Conservation (phyloP, 1,140 invertebrate genomes). For the Palaemon carinicauda region DNA sequence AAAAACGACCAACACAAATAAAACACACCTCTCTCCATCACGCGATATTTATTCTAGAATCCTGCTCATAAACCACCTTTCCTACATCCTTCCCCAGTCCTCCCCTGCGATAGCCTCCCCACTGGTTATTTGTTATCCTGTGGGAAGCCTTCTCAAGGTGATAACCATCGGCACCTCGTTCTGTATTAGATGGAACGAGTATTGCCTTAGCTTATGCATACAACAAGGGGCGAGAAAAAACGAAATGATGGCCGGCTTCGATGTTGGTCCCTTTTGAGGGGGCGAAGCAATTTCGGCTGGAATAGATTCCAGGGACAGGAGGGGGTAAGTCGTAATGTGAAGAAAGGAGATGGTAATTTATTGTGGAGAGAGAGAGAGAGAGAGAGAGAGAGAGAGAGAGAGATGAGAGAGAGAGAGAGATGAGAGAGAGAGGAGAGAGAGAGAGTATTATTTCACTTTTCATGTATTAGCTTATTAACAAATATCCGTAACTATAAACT, state of each 20-base stretch:
- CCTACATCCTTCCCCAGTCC: too few species aligned
- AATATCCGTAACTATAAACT: too few species aligned
- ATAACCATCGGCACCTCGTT: not conserved
- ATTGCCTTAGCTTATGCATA: conserved; percentile 16
- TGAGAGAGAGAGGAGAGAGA: not conserved
- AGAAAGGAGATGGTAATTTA: not conserved
- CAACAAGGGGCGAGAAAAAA: not conserved
- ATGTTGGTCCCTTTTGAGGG: not conserved
- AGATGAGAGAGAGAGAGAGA: conserved; percentile 14
- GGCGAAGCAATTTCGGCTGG: not conserved
- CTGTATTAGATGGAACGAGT: not conserved
- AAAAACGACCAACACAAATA: not conserved
- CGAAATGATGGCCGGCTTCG: not conserved
- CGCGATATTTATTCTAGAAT: too few species aligned
- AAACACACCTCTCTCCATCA: not conserved
- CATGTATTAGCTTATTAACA: too few species aligned
- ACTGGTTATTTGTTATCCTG: too few species aligned
- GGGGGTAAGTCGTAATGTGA: not conserved
- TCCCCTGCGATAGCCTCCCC: too few species aligned
- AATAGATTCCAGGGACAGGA: not conserved
- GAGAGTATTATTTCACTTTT: too few species aligned
- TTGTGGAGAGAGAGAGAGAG: not conserved
- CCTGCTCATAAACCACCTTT: too few species aligned
- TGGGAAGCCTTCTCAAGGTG: not conserved
- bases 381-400: conserved; percentile 18